Evolutionary conservation across 2,888 invertebrate species (phyloP).

Genomic region (Drosophila demipolita): DNA sequence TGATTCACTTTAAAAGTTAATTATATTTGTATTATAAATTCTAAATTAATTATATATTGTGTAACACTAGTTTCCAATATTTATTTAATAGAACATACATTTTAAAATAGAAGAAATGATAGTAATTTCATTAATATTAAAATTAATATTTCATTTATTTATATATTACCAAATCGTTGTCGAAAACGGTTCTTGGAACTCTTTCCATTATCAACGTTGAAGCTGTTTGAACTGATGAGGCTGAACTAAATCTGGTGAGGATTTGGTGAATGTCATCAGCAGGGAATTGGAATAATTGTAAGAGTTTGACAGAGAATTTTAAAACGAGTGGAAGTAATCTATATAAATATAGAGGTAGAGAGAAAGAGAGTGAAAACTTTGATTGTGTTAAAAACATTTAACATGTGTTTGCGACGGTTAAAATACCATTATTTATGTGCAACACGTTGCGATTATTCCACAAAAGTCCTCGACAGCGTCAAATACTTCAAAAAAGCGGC

Average conservation of each 20-base stretch:
- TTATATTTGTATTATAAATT: neutral
- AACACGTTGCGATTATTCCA: slow-evolving; percentile 46
- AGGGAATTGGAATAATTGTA: slow-evolving; percentile 48
- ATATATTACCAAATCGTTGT: no score
- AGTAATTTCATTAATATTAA: neutral
- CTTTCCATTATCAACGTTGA: neutral
- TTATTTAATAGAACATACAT: neutral
- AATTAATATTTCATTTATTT: no score
- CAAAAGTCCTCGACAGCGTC: slow-evolving; percentile 47
- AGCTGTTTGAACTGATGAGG: slow-evolving; percentile 24
- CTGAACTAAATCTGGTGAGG: slow-evolving; percentile 43
- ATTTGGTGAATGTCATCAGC: slow-evolving; percentile 34
- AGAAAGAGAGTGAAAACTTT: neutral
- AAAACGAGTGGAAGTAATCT: neutral
- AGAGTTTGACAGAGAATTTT: slow-evolving; percentile 9
- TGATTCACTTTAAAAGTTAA: neutral
- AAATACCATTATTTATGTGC: slow-evolving; percentile 14
- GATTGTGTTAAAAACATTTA: slow-evolving; percentile 25
- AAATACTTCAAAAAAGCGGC: slow-evolving; percentile 59
- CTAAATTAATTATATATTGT: neutral
- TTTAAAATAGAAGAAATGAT: neutral
- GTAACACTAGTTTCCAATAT: neutral
- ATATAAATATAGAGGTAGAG: neutral
- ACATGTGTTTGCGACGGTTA: slow-evolving; percentile 44
- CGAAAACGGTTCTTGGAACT: slow-evolving; percentile 21